phyloP scores from a whole-genome alignment of 2,888 invertebrate genomes.

The Drosophila cracens region DNA sequence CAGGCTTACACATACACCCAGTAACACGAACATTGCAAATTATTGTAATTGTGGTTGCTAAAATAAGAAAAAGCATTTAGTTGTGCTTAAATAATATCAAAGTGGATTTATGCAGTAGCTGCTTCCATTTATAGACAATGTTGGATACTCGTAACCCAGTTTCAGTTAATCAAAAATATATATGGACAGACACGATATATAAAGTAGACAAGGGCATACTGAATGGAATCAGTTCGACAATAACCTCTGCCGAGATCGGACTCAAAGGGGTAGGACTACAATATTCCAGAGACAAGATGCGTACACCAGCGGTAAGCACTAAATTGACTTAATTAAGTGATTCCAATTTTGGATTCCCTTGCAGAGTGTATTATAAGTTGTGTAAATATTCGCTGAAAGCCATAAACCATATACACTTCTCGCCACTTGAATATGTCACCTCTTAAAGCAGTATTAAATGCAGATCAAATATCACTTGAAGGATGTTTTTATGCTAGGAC shows the following conservation, averaged over 20 bases:
- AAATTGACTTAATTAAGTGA: constrained; percentile 8
- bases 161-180: constrained; percentile 51
- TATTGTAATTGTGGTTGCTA: constrained; percentile 45
- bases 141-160: constrained; percentile 18
- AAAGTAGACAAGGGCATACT: constrained; percentile 58
- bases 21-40: constrained; percentile 48
- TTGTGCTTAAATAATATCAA: constrained; percentile 60
- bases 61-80: constrained; percentile 30
- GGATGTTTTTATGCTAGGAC: background rate
- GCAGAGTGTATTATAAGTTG: background rate
- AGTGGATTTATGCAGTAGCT: constrained; percentile 66
- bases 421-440: rapidly evolving
- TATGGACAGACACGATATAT: constrained; percentile 46
- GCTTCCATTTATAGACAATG: constrained; percentile 72
- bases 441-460: too few species aligned
- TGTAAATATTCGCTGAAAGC: too few species aligned
- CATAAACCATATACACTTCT: too few species aligned
- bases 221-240: constrained; percentile 58
- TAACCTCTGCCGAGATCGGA: constrained; percentile 36
- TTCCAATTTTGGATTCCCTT: background rate
- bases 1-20: constrained; percentile 23
- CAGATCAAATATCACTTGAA: background rate
- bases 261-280: constrained; percentile 28
- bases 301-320: constrained; percentile 50
- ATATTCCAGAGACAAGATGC: constrained; percentile 36